Evolutionary conservation across 2,888 invertebrate genomes (phyloP).

Genomic region (Orchestes rusci): DNA sequence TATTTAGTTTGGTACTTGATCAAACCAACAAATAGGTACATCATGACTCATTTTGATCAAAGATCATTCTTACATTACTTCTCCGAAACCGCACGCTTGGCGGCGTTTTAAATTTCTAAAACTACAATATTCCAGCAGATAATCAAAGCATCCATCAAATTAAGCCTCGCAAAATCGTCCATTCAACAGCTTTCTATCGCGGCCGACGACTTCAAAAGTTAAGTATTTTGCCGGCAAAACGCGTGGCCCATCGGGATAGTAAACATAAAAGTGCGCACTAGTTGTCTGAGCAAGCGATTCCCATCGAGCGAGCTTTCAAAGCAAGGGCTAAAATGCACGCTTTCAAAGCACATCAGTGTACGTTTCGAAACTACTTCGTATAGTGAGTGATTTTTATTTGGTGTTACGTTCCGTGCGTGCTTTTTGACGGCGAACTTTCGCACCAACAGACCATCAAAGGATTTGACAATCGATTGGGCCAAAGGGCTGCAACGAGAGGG

Average conservation of each 20-base stretch:
- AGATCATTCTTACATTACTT: too few relatives aligned
- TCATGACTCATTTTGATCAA: too few relatives aligned
- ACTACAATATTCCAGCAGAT: too few relatives aligned
- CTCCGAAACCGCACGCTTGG: too few relatives aligned
- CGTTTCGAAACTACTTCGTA: conserved; percentile 32
- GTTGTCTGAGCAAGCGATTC: conserved; percentile 26
- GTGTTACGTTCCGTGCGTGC: conserved; percentile 30
- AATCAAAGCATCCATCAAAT: too few relatives aligned
- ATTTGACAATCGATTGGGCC: too few relatives aligned
- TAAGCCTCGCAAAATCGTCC: too few relatives aligned
- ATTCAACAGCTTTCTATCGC: conserved; percentile 2
- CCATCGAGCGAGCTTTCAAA: conserved; percentile 34
- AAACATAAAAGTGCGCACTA: conserved; percentile 28
- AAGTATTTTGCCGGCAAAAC: neutral
- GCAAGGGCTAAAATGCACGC: conserved; percentile 32
- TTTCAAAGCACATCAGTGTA: conserved; percentile 31
- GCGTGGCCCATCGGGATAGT: conserved; percentile 10
- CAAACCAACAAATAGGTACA: too few relatives aligned
- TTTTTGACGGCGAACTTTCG: conserved; percentile 9
- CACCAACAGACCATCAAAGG: too few relatives aligned
- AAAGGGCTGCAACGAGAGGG: conserved; percentile 24
- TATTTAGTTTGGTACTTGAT: too few relatives aligned
- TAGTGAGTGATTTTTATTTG: conserved; percentile 32
- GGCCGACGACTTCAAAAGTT: neutral
- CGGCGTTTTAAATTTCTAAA: too few relatives aligned